phyloP scores from a whole-genome alignment of 2,888 invertebrate species.

The Cephus pygmeus region DNA sequence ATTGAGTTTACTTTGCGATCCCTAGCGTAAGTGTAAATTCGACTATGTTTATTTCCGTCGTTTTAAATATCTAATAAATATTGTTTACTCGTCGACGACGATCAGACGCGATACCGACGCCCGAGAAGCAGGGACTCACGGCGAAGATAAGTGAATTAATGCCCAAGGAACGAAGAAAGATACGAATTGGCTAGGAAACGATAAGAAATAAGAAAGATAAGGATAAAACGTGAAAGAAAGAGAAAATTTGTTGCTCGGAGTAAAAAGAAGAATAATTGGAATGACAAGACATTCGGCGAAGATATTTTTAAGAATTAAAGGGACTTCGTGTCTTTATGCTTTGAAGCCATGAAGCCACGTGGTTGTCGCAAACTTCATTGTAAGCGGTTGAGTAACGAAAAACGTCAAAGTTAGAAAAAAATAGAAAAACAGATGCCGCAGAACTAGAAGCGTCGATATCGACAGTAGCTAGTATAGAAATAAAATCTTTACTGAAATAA shows the following conservation, averaged over 20 bases:
- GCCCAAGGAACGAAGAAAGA: conserved; percentile 26
- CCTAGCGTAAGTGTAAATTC: neutral
- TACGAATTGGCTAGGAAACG: conserved; percentile 8
- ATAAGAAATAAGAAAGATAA: conserved; percentile 8
- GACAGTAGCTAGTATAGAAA: neutral
- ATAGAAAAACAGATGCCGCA: neutral
- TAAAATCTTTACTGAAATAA: neutral
- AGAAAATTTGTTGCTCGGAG: neutral
- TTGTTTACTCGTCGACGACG: neutral
- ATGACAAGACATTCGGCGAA: neutral
- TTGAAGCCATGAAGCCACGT: neutral
- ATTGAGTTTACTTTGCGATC: neutral
- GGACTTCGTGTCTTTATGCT: neutral
- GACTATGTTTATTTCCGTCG: neutral
- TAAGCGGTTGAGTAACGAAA: neutral
- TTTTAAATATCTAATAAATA: neutral
- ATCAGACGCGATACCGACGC: neutral
- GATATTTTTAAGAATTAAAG: neutral
- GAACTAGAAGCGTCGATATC: neutral
- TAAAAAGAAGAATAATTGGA: neutral
- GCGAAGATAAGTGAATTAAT: conserved; percentile 32
- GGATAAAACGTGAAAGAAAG: neutral
- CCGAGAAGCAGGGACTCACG: conserved; percentile 24
- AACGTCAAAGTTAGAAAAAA: neutral
- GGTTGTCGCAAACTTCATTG: neutral